phyloP scores from a whole-genome alignment of 2,888 invertebrate genomes.

The Camponotus fellah region DNA sequence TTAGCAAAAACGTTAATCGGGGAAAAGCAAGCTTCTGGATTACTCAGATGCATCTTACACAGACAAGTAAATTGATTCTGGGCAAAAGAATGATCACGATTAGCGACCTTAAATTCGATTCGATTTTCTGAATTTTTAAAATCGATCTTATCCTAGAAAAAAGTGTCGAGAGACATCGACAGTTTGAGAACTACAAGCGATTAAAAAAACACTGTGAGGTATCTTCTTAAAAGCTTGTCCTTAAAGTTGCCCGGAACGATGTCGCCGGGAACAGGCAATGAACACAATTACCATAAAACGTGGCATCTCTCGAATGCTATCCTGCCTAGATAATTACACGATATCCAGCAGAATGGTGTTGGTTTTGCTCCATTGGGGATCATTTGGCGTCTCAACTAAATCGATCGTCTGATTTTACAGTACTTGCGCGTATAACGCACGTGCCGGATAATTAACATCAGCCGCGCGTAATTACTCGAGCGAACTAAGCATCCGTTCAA shows the following conservation, averaged over 20 bases:
- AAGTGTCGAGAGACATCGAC: neutral
- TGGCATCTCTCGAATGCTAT: slow-evolving; percentile 38
- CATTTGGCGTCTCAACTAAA: slow-evolving; percentile 67
- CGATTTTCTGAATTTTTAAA: slow-evolving; percentile 5
- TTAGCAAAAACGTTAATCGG: neutral
- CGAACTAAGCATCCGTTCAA: slow-evolving; percentile 48
- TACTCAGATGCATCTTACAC: neutral
- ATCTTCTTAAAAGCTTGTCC: neutral
- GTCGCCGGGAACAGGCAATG: slow-evolving; percentile 17
- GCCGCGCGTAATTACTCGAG: slow-evolving; percentile 58
- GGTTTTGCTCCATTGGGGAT: slow-evolving; percentile 69
- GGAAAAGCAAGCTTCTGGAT: neutral
- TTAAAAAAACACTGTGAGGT: neutral
- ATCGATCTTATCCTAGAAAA: neutral
- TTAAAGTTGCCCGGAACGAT: neutral
- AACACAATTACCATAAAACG: slow-evolving; percentile 72
- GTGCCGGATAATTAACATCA: slow-evolving; percentile 62
- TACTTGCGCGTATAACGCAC: slow-evolving; percentile 58
- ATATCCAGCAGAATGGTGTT: slow-evolving; percentile 73
- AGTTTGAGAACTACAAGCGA: neutral
- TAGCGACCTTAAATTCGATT: neutral
- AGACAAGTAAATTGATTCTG: neutral
- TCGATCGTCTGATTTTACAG: slow-evolving; percentile 65
- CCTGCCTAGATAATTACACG: slow-evolving; percentile 70
- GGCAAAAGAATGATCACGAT: neutral